phyloP scores from a whole-genome alignment of 2,113 vertebrate species.

The Entosphenus tridentatus region DNA sequence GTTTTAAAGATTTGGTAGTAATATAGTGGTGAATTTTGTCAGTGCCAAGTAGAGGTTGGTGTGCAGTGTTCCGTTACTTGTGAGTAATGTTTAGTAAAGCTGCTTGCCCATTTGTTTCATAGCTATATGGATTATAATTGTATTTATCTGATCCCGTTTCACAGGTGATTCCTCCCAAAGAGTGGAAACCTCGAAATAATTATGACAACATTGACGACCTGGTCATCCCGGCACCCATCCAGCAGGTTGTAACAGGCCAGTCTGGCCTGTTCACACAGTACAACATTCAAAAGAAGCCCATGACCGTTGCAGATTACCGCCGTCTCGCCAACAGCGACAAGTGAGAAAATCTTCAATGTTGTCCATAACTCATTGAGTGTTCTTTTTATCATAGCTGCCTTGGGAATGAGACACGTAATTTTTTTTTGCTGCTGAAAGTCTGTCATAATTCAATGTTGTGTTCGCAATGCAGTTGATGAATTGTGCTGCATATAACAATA shows the following conservation, averaged over 20 bases:
- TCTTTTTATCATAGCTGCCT: too few species aligned
- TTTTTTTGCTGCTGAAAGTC: too few species aligned
- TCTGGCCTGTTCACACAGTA: conserved; percentile 44
- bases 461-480: too few species aligned
- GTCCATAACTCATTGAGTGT: too few species aligned
- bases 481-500: too few species aligned
- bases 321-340: conserved; percentile 41
- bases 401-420: too few species aligned
- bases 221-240: conserved; percentile 41
- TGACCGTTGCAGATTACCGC: conserved; percentile 39
- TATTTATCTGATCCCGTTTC: not conserved
- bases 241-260: conserved; percentile 45
- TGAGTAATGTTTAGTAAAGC: too few species aligned
- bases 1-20: too few species aligned
- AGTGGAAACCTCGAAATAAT: conserved; percentile 32
- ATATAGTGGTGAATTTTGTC: too few species aligned
- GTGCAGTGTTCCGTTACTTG: too few species aligned
- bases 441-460: too few species aligned
- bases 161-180: conserved; percentile 40
- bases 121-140: not conserved
- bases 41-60: too few species aligned
- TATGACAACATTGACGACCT: conserved; percentile 41
- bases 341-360: conserved; percentile 15
- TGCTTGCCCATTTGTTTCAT: not conserved
- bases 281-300: conserved; percentile 49